Conservation (phyloP, 2,797 vertebrate species). For the Pangasius sanitwongsei region DNA sequence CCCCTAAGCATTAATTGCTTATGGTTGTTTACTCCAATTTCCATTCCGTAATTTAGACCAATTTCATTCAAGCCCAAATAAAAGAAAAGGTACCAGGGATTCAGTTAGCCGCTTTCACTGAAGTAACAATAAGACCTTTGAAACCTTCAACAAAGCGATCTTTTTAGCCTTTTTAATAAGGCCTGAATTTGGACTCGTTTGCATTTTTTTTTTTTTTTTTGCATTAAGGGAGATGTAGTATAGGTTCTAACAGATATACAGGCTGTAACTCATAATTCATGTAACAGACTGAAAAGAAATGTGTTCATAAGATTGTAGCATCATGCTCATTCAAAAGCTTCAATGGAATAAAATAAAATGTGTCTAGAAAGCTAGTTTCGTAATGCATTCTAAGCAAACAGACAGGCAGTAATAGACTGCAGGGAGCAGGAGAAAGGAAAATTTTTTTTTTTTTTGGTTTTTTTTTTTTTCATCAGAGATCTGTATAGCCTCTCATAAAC, state of each 20-base stretch:
- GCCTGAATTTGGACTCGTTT: slow-evolving; percentile 10
- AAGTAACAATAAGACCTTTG: slow-evolving; percentile 68
- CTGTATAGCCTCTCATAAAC: slow-evolving; percentile 47
- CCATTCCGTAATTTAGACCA: slow-evolving; percentile 39
- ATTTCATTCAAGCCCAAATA: slow-evolving; percentile 38
- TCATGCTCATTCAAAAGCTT: slow-evolving; percentile 13
- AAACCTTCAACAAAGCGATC: slow-evolving; percentile 55
- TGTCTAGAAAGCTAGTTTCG: slow-evolving; percentile 27
- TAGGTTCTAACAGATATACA: not conserved
- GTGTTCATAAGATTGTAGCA: slow-evolving; percentile 17
- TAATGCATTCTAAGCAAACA: slow-evolving; percentile 42
- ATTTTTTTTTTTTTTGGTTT: not conserved
- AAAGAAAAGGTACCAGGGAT: slow-evolving; percentile 56
- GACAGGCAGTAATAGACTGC: slow-evolving; percentile 36
- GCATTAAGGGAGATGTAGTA: slow-evolving; percentile 28
- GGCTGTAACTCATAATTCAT: slow-evolving; percentile 38
- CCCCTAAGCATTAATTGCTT: slow-evolving; percentile 21
- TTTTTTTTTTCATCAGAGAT: slow-evolving; percentile 53
- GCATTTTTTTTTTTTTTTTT: slow-evolving; percentile 25
- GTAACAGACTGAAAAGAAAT: slow-evolving; percentile 34
- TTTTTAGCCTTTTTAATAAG: slow-evolving; percentile 24
- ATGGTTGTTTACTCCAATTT: slow-evolving; percentile 33
- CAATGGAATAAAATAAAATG: slow-evolving; percentile 36
- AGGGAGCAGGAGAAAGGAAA: slow-evolving; percentile 53
- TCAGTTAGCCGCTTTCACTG: slow-evolving; percentile 54